A percentile compares a stretch with the other conserved stretches of the same genome.
Evolutionary conservation across 1,140 invertebrate species (phyloP).

Genomic region (Phymorhynchus buccinoides): DNA sequence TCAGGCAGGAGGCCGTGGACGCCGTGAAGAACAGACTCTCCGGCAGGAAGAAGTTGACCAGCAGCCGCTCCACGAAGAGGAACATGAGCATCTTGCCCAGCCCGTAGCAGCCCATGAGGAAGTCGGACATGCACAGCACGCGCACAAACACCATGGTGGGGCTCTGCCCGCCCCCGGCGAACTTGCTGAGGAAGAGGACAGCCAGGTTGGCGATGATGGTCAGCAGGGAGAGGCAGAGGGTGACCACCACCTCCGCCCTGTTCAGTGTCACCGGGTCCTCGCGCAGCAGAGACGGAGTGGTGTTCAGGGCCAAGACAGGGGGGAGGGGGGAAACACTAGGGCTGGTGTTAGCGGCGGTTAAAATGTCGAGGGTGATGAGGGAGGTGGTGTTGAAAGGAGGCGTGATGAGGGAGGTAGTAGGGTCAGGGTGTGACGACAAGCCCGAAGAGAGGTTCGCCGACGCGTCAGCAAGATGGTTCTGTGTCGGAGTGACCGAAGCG

Average conservation of each 20-base stretch:
- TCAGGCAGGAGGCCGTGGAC: slow-evolving; percentile 50
- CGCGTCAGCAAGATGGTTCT: background rate
- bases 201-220: slow-evolving; percentile 44
- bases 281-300: background rate
- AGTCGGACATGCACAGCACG: slow-evolving; percentile 60
- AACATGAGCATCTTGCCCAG: slow-evolving; percentile 60
- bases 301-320: background rate
- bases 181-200: slow-evolving; percentile 57
- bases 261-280: background rate
- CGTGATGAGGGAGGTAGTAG: background rate
- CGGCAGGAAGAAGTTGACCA: slow-evolving; percentile 65
- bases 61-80: slow-evolving; percentile 42
- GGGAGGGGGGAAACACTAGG: background rate
- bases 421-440: background rate
- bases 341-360: background rate
- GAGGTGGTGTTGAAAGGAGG: background rate
- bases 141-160: slow-evolving; percentile 62
- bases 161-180: slow-evolving; percentile 56
- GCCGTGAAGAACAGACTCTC: slow-evolving; percentile 66
- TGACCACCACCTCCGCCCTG: slow-evolving; percentile 18
- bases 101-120: slow-evolving; percentile 59
- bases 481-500: background rate
- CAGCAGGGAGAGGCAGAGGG: slow-evolving; percentile 44
- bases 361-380: background rate
- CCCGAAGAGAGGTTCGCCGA: background rate